Base-by-base conservation (phyloP, 2,797 vertebrate genomes). In the Esox masquinongy region DNA sequence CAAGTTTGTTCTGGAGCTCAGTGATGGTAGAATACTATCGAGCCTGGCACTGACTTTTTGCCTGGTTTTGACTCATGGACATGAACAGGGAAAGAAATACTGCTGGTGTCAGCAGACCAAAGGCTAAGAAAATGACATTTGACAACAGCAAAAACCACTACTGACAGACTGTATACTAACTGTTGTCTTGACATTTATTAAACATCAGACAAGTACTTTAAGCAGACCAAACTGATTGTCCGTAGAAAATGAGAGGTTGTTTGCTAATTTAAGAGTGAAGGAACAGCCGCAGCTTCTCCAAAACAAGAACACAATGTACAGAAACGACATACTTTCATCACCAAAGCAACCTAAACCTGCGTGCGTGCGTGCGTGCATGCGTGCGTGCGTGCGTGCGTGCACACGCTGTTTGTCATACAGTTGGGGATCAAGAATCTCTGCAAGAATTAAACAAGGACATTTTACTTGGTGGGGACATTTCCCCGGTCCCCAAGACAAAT, bases 1-100 rank as follows among this genome's bases (percentile, higher is more conserved):
- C 81, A 85, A 84, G 87, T 88, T 77, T 83, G 87, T 88, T 77
- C 91, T 92, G 89, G 80, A 86, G 85, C 76, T 15, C 78, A 78
- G 79, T 56, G 90, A 93, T 92, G 91, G 84, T 56, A 11, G 22
- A 24, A 61, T 14, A 3, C n/a, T 61, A 9, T 24, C 22, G 56
- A 24, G 56, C 56, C 74, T 73, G 78, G 73, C 26, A 76, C 75
- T 79, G 74, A 80, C 77, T 76, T 73, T 78, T 79, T 80, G 74
- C 81, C 81, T 90, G 82, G 83, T 77, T 86, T 63, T 50, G 59
- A 31, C 61, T 70, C 59, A 69, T 86, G 16, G 0, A 29, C 78
- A 74, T 26, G 26, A 68, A 72, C 22, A 56, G 69, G 4, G 70
- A 78, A 84, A 80, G 78, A 68, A 69, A 72, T 61, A 39, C 39